Evolutionary conservation across 2,113 vertebrate genomes (phyloP).

Genomic region (Pelusios castaneus): DNA sequence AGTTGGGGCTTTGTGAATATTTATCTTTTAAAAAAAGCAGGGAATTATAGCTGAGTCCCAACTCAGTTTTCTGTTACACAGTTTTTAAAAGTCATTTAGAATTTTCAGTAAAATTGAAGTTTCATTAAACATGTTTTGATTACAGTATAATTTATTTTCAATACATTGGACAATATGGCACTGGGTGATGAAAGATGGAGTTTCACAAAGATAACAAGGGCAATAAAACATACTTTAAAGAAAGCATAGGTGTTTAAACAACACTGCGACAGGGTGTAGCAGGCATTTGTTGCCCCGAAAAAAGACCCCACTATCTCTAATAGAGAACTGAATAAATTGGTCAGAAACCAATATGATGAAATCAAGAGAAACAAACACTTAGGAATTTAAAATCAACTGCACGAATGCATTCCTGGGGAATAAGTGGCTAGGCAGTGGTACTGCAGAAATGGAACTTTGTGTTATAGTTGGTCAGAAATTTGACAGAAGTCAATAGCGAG

Average conservation of each 20-base stretch:
- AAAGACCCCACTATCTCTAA: neutral
- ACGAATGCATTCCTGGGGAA: neutral
- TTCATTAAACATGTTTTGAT: neutral
- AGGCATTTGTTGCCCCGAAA: neutral
- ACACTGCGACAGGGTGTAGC: neutral
- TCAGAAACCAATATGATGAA: neutral
- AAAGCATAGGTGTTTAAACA: neutral
- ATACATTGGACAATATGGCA: neutral
- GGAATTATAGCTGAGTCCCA: neutral
- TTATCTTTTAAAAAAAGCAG: neutral
- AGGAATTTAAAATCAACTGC: too few species aligned
- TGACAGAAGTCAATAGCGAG: neutral
- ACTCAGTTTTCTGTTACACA: neutral
- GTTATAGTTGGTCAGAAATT: neutral
- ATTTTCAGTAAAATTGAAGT: neutral
- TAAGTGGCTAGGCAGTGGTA: too few species aligned
- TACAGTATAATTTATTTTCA: neutral
- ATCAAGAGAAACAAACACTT: neutral
- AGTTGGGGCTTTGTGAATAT: neutral
- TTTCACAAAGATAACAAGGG: neutral
- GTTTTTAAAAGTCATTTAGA: neutral
- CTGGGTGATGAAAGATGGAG: neutral
- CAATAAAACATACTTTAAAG: neutral
- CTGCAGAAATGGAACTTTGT: neutral
- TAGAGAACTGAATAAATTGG: too few species aligned